phyloP scores from a whole-genome alignment of 2,888 invertebrate genomes.

The Deroplatys truncata region DNA sequence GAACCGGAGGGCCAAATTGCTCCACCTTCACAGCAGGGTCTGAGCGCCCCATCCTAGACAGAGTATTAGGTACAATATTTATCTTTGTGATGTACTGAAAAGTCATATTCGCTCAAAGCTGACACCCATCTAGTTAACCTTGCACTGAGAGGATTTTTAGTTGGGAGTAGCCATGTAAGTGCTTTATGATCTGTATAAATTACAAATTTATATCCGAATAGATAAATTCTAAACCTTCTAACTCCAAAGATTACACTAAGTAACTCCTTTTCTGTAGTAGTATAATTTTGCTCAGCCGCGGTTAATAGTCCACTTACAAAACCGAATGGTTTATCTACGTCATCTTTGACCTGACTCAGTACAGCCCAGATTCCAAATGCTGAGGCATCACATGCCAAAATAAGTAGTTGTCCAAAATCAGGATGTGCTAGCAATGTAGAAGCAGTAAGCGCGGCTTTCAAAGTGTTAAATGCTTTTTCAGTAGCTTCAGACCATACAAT shows the following conservation, averaged over 20 bases:
- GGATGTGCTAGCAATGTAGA: constrained; percentile 3
- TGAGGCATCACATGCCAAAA: constrained; percentile 30
- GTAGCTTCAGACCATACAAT: background rate
- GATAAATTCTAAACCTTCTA: constrained; percentile 4
- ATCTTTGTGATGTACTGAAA: too few relatives aligned
- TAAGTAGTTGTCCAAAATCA: constrained; percentile 27
- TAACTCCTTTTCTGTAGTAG: constrained; percentile 26
- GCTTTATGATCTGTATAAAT: constrained; percentile 30
- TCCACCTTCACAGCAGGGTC: too few relatives aligned
- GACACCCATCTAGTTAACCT: constrained; percentile 28
- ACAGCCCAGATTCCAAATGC: constrained; percentile 25
- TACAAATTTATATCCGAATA: constrained; percentile 25
- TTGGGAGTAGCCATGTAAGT: constrained; percentile 22
- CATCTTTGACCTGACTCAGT: constrained; percentile 14
- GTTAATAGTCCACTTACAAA: constrained; percentile 29
- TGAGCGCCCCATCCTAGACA: too few relatives aligned
- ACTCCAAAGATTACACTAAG: constrained; percentile 26
- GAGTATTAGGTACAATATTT: too few relatives aligned
- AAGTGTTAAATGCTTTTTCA: background rate
- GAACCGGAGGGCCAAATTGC: too few relatives aligned
- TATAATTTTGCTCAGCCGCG: constrained; percentile 19
- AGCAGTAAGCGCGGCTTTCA: background rate
- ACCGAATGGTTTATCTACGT: constrained; percentile 27
- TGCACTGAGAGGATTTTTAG: constrained; percentile 20
- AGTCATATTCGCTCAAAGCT: background rate